A percentile compares a stretch with the other conserved stretches of the same genome.
Conservation (phyloP, 2,113 vertebrate species). For the Nannospalax galili region DNA sequence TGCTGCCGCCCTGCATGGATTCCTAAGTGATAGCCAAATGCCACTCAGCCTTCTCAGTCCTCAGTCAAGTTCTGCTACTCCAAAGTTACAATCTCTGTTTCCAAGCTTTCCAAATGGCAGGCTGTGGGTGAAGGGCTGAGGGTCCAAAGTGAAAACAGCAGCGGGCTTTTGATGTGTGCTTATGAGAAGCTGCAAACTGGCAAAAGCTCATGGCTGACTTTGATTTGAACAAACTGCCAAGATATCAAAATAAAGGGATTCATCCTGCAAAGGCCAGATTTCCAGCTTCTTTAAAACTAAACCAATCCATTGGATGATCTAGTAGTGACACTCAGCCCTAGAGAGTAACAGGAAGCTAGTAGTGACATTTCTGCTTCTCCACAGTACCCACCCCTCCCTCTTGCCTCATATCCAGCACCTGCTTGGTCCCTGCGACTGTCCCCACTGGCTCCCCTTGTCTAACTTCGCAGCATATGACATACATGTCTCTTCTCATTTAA, state of each 20-base stretch:
- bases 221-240: not conserved
- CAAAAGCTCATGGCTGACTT: not conserved
- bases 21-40: rapidly evolving
- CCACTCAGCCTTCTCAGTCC: not conserved
- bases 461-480: not conserved
- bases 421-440: not conserved
- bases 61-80: not conserved
- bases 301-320: not conserved
- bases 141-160: not conserved
- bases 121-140: not conserved
- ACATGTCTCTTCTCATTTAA: not conserved
- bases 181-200: not conserved
- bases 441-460: too few relatives aligned
- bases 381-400: not conserved
- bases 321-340: not conserved
- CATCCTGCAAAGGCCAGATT: not conserved
- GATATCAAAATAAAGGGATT: not conserved
- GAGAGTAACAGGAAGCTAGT: not conserved
- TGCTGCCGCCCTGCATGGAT: not conserved
- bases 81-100: not conserved
- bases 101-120: not conserved
- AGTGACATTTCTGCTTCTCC: not conserved
- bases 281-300: not conserved
- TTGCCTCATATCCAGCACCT: not conserved
- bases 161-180: not conserved